Conservation (phyloP, 2,113 vertebrate genomes). For the Lamprotornis superbus region DNA sequence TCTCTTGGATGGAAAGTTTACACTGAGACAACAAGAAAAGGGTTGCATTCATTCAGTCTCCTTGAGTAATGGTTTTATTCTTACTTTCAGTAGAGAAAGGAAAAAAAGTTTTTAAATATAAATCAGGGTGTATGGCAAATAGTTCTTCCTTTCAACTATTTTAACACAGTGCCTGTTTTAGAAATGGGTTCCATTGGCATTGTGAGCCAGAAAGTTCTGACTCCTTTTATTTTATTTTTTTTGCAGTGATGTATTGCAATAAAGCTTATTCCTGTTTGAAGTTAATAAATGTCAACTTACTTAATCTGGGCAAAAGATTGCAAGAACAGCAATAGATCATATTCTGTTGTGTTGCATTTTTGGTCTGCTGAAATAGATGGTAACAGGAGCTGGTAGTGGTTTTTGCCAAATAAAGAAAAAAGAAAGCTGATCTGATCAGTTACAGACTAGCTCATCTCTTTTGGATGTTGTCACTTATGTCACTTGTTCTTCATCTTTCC, state of each 20-base stretch:
- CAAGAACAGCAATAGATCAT: neutral
- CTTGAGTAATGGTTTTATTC: neutral
- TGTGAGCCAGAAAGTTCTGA: neutral
- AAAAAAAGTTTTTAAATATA: neutral
- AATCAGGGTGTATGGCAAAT: neutral
- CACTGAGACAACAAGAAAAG: neutral
- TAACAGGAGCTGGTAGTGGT: neutral
- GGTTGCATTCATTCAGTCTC: neutral
- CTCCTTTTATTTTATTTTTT: neutral
- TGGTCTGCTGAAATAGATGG: neutral
- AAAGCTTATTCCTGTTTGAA: neutral
- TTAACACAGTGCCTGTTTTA: neutral
- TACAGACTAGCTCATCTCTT: constrained; percentile 1
- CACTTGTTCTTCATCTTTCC: neutral
- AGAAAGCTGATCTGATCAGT: neutral
- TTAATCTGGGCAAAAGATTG: neutral
- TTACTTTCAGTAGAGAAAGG: neutral
- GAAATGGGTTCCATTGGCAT: neutral
- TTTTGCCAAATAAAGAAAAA: neutral
- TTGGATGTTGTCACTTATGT: neutral
- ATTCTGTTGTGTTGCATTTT: neutral
- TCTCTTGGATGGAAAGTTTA: neutral
- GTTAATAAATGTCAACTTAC: neutral
- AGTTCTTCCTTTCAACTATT: neutral
- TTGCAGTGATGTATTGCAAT: neutral